Conservation (phyloP, 2,888 invertebrate genomes). For the Troglohyphantes excavatus region DNA sequence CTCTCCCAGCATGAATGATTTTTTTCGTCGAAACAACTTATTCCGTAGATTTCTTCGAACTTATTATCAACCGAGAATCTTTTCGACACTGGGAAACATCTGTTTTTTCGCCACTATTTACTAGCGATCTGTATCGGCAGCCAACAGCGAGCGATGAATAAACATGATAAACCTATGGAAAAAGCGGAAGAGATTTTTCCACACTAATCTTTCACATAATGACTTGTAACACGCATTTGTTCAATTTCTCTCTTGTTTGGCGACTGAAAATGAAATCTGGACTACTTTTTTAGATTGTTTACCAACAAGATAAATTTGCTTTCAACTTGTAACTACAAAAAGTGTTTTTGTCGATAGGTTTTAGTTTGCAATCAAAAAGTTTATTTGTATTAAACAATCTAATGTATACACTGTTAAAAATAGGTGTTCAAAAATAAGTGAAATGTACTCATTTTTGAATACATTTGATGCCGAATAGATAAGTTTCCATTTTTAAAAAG, state of each 20-base stretch:
- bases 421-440: too few species aligned
- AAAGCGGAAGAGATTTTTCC: conserved; percentile 24
- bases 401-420: too few species aligned
- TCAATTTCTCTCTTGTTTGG: background rate
- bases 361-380: too few species aligned
- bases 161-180: background rate
- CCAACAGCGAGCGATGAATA: conserved; percentile 10
- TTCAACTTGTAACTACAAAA: too few species aligned
- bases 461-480: too few species aligned
- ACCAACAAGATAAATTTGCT: too few species aligned
- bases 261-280: too few species aligned
- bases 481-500: too few species aligned
- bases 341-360: too few species aligned
- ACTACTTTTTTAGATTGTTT: too few species aligned
- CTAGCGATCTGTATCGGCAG: conserved; percentile 20
- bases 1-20: background rate
- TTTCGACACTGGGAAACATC: conserved; percentile 13
- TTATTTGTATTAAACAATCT: too few species aligned
- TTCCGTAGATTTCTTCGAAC: conserved; percentile 2
- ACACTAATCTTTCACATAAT: conserved; percentile 43
- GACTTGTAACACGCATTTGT: conserved; percentile 42
- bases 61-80: conserved; percentile 4
- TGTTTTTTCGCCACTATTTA: conserved; percentile 3
- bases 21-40: background rate
- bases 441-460: too few species aligned